Base-by-base conservation (phyloP, 2,888 invertebrate species). In the Drosophila ezoana region DNA sequence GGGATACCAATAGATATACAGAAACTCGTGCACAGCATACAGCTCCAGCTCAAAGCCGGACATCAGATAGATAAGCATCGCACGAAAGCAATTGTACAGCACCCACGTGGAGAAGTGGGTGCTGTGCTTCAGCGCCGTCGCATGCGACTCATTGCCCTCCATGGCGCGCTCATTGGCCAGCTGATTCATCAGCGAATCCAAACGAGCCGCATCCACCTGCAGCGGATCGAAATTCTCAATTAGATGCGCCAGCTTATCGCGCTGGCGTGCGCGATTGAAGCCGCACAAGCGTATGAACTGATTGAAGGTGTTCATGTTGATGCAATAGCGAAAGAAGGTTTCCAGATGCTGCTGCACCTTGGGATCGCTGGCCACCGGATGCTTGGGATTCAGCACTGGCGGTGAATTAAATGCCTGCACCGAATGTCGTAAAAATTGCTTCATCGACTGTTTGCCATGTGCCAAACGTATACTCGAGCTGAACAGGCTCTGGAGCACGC, bases 1-100 rank as follows among this genome's bases (percentile, higher is more conserved):
- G 28, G 99, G 93, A 92, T 98, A 98, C 98, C 98, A 98, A 92
- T 96, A 99, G 81, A 99, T 96, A 91, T 98, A 98, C 86, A 98
- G 96, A 92, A 97, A 99, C 93, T 99, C 99, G 91, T 99, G 98
- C 23, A 96, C 95, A 64, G 98, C 97, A 93, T 99, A 99, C 35
- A 99, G 93, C 92, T 99, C 98, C 58, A 99, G 94, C 91, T 99
- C 98, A 86, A 99, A 97, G 0, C 99, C 99, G 20, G 98, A 96
- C 81, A 99, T 94, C 38, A 98, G 94, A 92, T 98, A 99, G 90
- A 98, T 96, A 85, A 98, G 96, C 98, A 99, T 98, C 35, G 98
- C 95, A 45, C 96, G 93, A 51, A 98, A 94, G 47, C 98, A 97
- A 92, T 99, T 98, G 93, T 98, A 98, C 72, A 99, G 93, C 40